A percentile compares a stretch with the other conserved stretches of the same genome.
phyloP scores from a whole-genome alignment of 2,113 vertebrate genomes.

The Aleadryas rufinucha region DNA sequence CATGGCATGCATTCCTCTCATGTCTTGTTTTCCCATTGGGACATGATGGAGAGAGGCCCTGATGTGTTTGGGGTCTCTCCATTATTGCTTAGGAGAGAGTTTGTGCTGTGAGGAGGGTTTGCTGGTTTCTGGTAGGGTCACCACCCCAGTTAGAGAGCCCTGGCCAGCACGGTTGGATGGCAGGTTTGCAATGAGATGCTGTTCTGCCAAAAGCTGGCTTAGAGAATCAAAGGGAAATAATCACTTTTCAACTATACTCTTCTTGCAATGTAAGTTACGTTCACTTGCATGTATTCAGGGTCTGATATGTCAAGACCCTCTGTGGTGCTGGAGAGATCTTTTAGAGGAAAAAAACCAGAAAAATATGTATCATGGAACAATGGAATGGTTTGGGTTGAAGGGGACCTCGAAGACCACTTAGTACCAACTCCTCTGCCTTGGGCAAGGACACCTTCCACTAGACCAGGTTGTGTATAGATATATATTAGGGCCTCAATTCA shows the following conservation, averaged over 20 bases:
- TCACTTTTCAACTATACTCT: background rate
- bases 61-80: background rate
- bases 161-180: background rate
- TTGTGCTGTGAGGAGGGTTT: background rate
- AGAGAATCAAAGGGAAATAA: background rate
- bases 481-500: background rate
- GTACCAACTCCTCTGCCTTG: background rate
- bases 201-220: background rate
- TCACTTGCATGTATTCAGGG: background rate
- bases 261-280: background rate
- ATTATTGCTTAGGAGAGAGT: background rate
- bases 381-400: background rate
- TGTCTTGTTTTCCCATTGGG: background rate
- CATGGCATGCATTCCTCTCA: no score
- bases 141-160: no score
- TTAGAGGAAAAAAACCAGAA: background rate
- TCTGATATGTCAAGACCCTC: background rate
- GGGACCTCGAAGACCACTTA: background rate
- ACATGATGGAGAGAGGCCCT: accelerated
- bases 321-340: background rate
- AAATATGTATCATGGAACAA: accelerated
- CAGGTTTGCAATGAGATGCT: background rate
- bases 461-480: background rate
- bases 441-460: background rate
- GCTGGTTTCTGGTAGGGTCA: background rate